Evolutionary conservation across 2,113 vertebrate species (phyloP), one percentile per base, ranked within the genome.

Genomic region (Callionymus lyra): DNA sequence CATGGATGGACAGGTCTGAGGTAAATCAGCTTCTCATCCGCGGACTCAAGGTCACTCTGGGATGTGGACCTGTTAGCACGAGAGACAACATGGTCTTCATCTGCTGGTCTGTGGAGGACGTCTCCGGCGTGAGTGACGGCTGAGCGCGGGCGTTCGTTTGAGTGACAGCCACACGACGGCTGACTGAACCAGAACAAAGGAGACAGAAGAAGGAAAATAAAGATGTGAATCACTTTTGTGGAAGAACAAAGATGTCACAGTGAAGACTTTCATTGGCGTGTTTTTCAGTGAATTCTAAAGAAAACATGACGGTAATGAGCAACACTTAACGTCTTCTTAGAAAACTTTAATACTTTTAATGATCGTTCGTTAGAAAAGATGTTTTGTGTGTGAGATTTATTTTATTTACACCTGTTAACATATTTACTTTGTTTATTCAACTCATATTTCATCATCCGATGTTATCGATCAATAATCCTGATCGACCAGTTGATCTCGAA

Each of bases 91-190:
- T 52, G 52, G 39, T 68, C 69, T 56, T 60, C 65, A 56, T 70
- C 56, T 60, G 38, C 59, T 12, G 35, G 49, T 61, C 56, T 38
- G 38, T 57, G 34, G 38, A 45, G 58, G 46, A 43, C 60, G 32
- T 40, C 45, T 10, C 44, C 21, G 0, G n/a, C 13, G 44, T 76
- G 70, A 77, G 68, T 76, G 77, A 81, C 50, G 62, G 72, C 47
- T 65, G 63, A 80, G 73, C 41, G 59, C 52, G 12, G 54, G 60
- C 55, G 50, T 58, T 56, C 51, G 67, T 75, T 79, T 65, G 68
- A 65, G 46, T 63, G 69, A 70, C 12, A 12, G 44, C 34, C 57
- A 19, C 42, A 59, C 59, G 63, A 68, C 50, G 60, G 15, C 45
- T 72, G 61, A 73, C 63, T 63, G 56, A 53, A 41, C 17, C 11